Conservation (phyloP, 1,140 invertebrate species). For the Orchestia grillus region DNA sequence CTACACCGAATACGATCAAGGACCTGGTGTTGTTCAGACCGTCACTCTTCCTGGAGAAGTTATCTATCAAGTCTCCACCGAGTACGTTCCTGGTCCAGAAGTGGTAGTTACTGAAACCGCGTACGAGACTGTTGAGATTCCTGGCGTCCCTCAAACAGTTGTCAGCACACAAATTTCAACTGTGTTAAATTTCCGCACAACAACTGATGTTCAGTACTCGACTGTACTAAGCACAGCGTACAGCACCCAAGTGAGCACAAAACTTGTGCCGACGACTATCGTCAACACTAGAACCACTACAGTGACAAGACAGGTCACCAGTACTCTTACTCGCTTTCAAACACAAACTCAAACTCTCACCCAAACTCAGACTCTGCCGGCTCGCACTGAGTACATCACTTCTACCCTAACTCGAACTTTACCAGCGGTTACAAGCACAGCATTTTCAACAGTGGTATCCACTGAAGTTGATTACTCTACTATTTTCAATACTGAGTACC, state of each 20-base stretch:
- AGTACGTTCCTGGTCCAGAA: slow-evolving; percentile 2
- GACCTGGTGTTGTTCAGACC: background rate
- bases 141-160: background rate
- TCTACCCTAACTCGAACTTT: background rate
- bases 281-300: slow-evolving; percentile 19
- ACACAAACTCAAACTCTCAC: background rate
- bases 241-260: background rate
- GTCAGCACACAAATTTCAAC: background rate
- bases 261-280: background rate
- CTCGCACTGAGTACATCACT: background rate
- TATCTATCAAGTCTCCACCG: background rate
- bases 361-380: slow-evolving; percentile 14
- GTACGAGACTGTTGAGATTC: background rate
- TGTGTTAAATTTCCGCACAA: background rate
- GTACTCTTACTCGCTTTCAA: background rate
- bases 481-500: slow-evolving; percentile 14
- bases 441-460: background rate
- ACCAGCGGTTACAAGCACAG: background rate
- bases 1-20: background rate
- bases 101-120: background rate
- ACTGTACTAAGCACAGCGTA: background rate
- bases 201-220: background rate
- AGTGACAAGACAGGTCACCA: background rate
- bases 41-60: slow-evolving; percentile 8
- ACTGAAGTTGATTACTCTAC: background rate